These are phyloP conservation scores for Psilopogon haemacephalus DNA, from an alignment of 2,113 vertebrate species.

Conservation along the genomic window DNA sequence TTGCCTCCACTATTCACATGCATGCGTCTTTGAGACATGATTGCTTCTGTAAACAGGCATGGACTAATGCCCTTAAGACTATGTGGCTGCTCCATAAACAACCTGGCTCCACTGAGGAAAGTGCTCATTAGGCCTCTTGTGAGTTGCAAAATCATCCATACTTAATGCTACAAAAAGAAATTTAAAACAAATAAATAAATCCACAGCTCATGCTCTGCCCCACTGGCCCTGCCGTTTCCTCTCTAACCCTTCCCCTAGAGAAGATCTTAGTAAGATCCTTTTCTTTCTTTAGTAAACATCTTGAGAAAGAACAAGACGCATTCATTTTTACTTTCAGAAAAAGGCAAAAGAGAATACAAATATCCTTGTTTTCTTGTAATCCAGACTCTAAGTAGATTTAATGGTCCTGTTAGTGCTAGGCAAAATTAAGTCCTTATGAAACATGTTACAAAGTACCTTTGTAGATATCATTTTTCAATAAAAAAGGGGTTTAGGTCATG, in stretches of 20 bases:
- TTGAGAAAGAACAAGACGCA: background rate
- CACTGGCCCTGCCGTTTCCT: background rate
- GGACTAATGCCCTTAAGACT: rapidly evolving
- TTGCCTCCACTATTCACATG: background rate
- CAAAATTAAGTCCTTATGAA: conserved; percentile 73
- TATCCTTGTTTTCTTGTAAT: conserved; percentile 60
- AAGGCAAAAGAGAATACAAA: conserved; percentile 23
- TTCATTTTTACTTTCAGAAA: conserved; percentile 15
- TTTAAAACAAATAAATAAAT: background rate
- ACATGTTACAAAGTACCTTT: conserved; percentile 63
- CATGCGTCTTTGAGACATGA: background rate
- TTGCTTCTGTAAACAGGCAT: background rate
- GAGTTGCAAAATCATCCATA: background rate
- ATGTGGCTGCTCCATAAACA: background rate
- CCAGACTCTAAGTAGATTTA: conserved; percentile 62
- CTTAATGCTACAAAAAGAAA: background rate
- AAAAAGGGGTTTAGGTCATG: conserved; percentile 48
- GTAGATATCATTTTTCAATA: conserved; percentile 54
- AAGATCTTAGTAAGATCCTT: background rate
- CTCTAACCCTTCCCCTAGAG: background rate
- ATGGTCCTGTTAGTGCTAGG: conserved; percentile 52
- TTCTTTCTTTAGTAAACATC: conserved; percentile 17
- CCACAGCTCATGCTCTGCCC: background rate
- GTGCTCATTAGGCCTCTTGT: background rate
- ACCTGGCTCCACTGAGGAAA: background rate